A percentile compares a stretch with the other conserved stretches of the same genome.
These are phyloP conservation scores for Lepus oiostolus DNA, from an alignment of 2,797 vertebrate species.

Conservation along the genomic window DNA sequence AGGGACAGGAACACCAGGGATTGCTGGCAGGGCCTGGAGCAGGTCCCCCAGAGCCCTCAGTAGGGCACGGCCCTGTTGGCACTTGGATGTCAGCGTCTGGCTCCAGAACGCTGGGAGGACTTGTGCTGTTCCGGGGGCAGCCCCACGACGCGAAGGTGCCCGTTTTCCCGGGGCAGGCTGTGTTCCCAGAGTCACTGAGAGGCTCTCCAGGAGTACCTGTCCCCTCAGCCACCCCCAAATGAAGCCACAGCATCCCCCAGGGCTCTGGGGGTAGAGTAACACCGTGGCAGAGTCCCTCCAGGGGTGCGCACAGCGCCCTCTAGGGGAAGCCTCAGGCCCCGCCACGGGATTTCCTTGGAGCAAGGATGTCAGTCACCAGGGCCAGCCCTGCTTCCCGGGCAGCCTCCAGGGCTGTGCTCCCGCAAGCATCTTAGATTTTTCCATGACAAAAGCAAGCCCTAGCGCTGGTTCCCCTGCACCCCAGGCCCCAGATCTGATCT, in stretches of 20 bases:
- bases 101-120: background rate
- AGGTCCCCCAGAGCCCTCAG: background rate
- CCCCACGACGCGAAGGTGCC: background rate
- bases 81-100: background rate
- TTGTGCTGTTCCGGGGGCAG: background rate
- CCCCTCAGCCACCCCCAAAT: fast-evolving
- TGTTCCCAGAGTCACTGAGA: background rate
- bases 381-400: background rate
- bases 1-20: fast-evolving
- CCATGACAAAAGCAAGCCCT: conserved; percentile 48
- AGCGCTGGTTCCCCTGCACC: background rate
- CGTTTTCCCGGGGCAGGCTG: background rate
- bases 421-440: background rate
- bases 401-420: no score
- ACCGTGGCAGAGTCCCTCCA: no score
- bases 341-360: background rate
- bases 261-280: background rate
- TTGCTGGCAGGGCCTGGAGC: background rate
- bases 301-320: no score
- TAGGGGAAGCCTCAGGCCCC: background rate
- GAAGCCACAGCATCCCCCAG: background rate
- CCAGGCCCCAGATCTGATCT: conserved; percentile 61
- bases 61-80: fast-evolving
- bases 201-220: fast-evolving
- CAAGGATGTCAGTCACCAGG: background rate